Base-by-base conservation (phyloP, 1,140 invertebrate genomes). In the Drosophila ogumai region DNA sequence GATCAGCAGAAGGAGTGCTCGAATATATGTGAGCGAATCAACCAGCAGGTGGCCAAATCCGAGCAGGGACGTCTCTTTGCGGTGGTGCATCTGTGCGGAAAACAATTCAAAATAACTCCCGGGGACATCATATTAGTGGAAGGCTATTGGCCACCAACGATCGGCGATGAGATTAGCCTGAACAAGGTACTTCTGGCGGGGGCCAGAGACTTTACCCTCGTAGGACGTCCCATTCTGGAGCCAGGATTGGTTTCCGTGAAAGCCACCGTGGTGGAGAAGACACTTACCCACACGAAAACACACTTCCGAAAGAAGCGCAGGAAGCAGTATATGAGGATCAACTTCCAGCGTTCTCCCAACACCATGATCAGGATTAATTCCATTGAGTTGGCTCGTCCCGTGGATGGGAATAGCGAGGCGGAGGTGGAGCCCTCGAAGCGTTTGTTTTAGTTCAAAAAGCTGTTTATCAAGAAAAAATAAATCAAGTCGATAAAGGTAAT, bases 211-310 rank as follows among this genome's bases (percentile, higher is more conserved):
- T 98, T 99, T 75, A 96, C 97, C 8, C 90, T 99, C 1, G 93
- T 98, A 71, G 98, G 98, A 44, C 93, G 95, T 54, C 98, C 98
- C 1, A 71, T 98, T 15, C 93, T 99, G 9, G 95, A 96, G 90
- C 93, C 94, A 31, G 96, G 96, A 52, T 91, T 97, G 34, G 96
- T 97, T 0, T 93, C 94, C 52, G 94, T 99, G 1, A 95, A 96
- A 71, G 98, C 96, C 1, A 98, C 97, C 36, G 95, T 99, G 7
- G 96, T 99, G 50, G 97, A 98, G 75, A 98, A 99, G 93, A 97
- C 96, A 1, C 93, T 98, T 2, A 97, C 97, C 1, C 95, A 97
- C 78, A 97, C 96, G 1, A 96, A 96, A 91, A 96, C 96, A 54
- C 94, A 95, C 82, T 97, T 97, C 88, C 94, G 94, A 22, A 95